phyloP scores from a whole-genome alignment of 2,888 invertebrate species.

The Polia nebulosa region DNA sequence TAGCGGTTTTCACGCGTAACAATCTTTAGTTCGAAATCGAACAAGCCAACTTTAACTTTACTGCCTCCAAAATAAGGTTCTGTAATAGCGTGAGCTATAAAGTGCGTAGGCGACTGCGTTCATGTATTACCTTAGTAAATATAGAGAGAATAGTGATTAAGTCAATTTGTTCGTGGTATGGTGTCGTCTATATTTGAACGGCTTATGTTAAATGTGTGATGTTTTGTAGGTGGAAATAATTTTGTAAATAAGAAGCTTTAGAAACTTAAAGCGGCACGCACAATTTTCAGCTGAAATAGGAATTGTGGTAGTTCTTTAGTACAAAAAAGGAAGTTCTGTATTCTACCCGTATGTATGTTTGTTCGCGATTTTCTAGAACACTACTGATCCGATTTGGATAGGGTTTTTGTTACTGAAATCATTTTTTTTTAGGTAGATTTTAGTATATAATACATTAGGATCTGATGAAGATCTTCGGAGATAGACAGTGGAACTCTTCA shows the following conservation, averaged over 20 bases:
- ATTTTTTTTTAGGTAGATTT: too few relatives aligned
- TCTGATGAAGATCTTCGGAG: too few relatives aligned
- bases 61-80: accelerated
- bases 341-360: too few relatives aligned
- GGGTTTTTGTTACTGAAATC: too few relatives aligned
- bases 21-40: neutral
- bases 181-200: constrained; percentile 19
- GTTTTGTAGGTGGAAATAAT: neutral
- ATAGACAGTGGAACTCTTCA: too few relatives aligned
- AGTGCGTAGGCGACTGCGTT: constrained; percentile 29
- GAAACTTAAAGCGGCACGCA: neutral
- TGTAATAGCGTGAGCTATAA: constrained; percentile 1
- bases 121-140: constrained; percentile 47
- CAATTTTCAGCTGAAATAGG: neutral
- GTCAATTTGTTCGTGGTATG: constrained; percentile 47
- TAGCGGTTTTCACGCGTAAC: constrained; percentile 16
- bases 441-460: too few relatives aligned
- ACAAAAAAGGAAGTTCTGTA: too few relatives aligned
- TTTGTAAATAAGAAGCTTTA: neutral
- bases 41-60: constrained; percentile 22
- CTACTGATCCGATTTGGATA: too few relatives aligned
- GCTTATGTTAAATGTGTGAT: constrained; percentile 12
- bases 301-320: neutral
- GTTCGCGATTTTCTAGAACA: too few relatives aligned
- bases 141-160: constrained; percentile 50